Evolutionary conservation across 1,140 invertebrate genomes (phyloP), one percentile per base, ranked within the genome.

Genomic region (Drosophila arizonae): DNA sequence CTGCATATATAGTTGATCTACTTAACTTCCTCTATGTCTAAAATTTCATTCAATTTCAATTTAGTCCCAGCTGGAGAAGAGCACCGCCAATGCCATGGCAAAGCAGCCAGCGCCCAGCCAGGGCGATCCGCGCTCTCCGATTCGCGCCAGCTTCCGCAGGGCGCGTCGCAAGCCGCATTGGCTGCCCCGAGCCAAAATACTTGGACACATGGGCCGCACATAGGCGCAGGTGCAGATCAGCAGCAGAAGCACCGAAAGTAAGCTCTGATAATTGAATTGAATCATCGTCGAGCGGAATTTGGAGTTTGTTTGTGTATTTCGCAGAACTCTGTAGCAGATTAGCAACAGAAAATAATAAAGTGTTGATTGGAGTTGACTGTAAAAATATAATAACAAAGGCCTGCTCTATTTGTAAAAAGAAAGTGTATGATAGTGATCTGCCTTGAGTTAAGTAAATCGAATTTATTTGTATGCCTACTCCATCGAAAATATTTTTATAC

Each of bases 91-190:
- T 45, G 98, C 98, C 97, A 99, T 99, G 33, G 95, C 92, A 43
- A 99, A 81, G 93, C 98, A 99, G 86, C 95, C 95, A 1, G 95
- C 92, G 39, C 96, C 96, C 24, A 99, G 96, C 93, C 97, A 99
- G 0, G 97, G 97, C 91, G 98, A 99, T 92, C 98, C 97, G 76
- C 98, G 93, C 94, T 99, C 98, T n/a, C 98, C 98, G 91, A 99
- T 99, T 87, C 98, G 94, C 56, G 98, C 98, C 94, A 96, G 97
- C 93, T 99, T 99, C 98, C 98, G 99, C 92, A 99, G 99, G 50
- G 95, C 97, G 56, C 98, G 97, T 36, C 96, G 91, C 41, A 98
- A 92, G 63, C 98, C 98, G 90, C 96, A 96, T 94, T 99, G 99
- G 92, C 98, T 97, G 75, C 95, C 94, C 17, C 17, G 17, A 90